phyloP scores from a whole-genome alignment of 2,113 vertebrate species.

The Sitta europaea region DNA sequence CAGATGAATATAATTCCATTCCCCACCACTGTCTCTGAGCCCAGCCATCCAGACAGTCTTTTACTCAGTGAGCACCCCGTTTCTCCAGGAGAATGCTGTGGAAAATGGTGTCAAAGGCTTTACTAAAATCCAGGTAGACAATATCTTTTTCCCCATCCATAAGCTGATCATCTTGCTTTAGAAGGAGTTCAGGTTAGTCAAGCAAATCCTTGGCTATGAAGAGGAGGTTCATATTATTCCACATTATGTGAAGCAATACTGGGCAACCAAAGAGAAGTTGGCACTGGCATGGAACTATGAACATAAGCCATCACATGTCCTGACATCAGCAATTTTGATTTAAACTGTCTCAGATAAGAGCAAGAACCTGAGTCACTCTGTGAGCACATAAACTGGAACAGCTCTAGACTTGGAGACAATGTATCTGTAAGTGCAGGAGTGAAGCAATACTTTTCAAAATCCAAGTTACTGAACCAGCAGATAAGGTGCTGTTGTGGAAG shows the following conservation, averaged over 20 bases:
- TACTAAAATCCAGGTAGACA: not conserved
- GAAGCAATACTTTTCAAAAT: not conserved
- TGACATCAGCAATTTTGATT: not conserved
- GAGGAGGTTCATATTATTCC: not conserved
- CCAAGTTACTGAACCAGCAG: not conserved
- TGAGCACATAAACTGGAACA: not conserved
- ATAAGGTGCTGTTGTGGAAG: not conserved
- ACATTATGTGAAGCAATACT: not conserved
- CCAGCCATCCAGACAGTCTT: not conserved
- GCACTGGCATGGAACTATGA: not conserved
- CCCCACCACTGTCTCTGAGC: not conserved
- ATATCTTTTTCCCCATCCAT: not conserved
- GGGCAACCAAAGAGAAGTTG: not conserved
- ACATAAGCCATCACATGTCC: not conserved
- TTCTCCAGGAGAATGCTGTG: not conserved
- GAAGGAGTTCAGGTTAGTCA: not conserved
- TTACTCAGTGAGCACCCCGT: not conserved
- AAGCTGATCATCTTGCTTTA: not conserved
- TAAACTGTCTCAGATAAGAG: not conserved
- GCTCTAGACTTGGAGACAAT: not conserved
- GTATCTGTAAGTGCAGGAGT: not conserved
- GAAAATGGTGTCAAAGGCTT: not conserved
- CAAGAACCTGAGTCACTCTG: not conserved
- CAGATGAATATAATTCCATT: not conserved
- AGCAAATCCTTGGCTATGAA: not conserved